Percentiles rank a stretch among this genome's conserved stretches.
Evolutionary conservation across 2,797 vertebrate species (phyloP).

Genomic region (Masticophis lateralis): DNA sequence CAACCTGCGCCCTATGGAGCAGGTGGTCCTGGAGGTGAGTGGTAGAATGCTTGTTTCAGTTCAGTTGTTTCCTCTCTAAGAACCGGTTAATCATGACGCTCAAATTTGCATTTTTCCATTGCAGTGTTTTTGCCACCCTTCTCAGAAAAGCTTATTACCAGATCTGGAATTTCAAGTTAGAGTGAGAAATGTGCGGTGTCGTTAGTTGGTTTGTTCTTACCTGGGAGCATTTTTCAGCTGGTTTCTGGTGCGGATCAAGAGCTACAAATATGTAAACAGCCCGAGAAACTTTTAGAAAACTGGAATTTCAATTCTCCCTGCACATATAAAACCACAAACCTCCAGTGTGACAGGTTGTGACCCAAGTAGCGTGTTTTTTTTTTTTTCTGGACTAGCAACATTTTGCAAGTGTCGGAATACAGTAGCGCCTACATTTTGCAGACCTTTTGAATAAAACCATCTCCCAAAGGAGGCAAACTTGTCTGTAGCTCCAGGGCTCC

Average conservation of each 20-base stretch:
- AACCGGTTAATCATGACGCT: too few species aligned
- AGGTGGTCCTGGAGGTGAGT: conserved; percentile 74
- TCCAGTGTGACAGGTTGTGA: background rate
- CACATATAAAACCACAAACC: background rate
- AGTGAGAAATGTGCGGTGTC: background rate
- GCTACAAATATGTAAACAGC: too few species aligned
- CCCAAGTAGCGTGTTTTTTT: background rate
- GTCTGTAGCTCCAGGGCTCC: background rate
- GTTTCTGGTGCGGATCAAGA: background rate
- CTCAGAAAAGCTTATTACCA: background rate
- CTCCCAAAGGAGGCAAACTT: background rate
- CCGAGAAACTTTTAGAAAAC: background rate
- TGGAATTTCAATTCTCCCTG: background rate
- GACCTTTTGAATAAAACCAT: background rate
- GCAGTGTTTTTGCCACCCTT: background rate
- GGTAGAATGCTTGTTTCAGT: fast-evolving
- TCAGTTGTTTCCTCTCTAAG: background rate
- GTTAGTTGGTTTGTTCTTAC: background rate
- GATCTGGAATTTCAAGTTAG: background rate
- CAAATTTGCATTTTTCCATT: background rate
- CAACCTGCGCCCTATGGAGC: conserved; percentile 76
- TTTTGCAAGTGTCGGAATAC: background rate
- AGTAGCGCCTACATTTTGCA: background rate
- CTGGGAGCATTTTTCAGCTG: background rate
- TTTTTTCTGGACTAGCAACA: background rate